A percentile compares a stretch with the other conserved stretches of the same genome.
Evolutionary conservation across 2,797 vertebrate genomes (phyloP).

Genomic region (Miichthys miiuy): DNA sequence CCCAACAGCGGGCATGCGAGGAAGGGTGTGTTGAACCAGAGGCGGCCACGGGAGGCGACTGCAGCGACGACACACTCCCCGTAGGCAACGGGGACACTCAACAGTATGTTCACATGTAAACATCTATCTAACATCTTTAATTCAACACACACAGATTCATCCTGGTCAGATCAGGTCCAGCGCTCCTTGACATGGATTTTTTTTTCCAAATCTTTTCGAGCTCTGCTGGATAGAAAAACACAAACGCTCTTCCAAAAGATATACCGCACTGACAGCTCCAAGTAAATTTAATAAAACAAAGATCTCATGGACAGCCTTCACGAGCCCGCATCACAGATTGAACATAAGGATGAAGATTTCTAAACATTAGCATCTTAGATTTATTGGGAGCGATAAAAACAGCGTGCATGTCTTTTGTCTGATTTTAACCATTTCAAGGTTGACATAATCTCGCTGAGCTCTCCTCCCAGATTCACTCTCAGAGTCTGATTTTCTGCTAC

Average conservation of each 20-base stretch:
- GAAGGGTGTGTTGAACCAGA: slow-evolving; percentile 76
- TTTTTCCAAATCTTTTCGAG: neutral
- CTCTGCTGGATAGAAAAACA: neutral
- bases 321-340: slow-evolving; percentile 11
- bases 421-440: slow-evolving; percentile 15
- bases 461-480: neutral
- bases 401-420: neutral
- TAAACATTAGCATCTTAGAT: neutral
- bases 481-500: slow-evolving; percentile 5
- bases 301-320: neutral
- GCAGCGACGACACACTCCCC: slow-evolving; percentile 75
- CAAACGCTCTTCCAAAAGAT: neutral
- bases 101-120: slow-evolving; percentile 73
- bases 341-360: slow-evolving; percentile 8
- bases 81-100: slow-evolving; percentile 72
- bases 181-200: neutral
- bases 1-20: slow-evolving; percentile 71
- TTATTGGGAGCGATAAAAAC: slow-evolving; percentile 9
- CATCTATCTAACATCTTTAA: neutral
- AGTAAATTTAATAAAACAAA: neutral
- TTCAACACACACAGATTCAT: neutral
- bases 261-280: neutral
- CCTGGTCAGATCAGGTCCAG: neutral
- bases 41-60: slow-evolving; percentile 71
- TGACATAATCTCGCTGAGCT: slow-evolving; percentile 21